These are phyloP conservation scores for Ivindomyrus marchei DNA, from an alignment of 2,113 vertebrate species.

Conservation along the genomic window DNA sequence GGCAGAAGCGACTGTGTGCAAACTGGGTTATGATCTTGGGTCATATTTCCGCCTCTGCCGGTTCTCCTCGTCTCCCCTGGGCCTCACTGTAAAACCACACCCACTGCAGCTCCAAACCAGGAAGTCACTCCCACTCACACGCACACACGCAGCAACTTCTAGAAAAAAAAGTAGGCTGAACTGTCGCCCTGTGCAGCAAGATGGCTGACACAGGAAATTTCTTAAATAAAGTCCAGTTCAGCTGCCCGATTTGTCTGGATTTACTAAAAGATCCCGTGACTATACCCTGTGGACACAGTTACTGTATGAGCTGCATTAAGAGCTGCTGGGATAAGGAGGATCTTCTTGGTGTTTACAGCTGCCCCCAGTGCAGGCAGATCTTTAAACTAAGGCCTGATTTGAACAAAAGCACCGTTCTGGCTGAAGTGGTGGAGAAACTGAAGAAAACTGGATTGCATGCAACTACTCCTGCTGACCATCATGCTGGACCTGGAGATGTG, in stretches of 20 bases:
- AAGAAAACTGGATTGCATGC: not conserved
- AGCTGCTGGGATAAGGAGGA: conserved; percentile 30
- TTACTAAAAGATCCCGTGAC: conserved; percentile 51
- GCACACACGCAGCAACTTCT: not conserved
- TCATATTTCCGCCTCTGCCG: not conserved
- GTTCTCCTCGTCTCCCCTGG: no score
- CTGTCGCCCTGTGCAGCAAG: not conserved
- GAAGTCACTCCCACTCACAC: conserved; percentile 9
- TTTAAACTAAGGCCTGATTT: conserved; percentile 36
- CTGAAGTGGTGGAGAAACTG: conserved; percentile 22
- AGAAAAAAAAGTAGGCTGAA: not conserved
- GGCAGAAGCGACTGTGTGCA: not conserved
- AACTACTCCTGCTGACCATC: conserved; percentile 17
- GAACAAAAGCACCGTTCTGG: conserved; percentile 1
- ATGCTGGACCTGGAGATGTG: conserved; percentile 18
- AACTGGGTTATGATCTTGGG: not conserved
- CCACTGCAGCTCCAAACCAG: not conserved
- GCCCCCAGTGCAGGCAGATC: conserved; percentile 47
- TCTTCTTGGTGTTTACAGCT: conserved; percentile 18
- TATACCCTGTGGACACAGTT: conserved; percentile 68
- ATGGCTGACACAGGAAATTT: not conserved
- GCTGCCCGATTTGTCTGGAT: conserved; percentile 61
- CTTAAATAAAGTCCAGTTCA: conserved; percentile 42
- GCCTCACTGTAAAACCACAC: conserved; percentile 1
- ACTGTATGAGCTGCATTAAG: conserved; percentile 60